Percentiles rank a stretch among this genome's conserved stretches.
phyloP scores from a whole-genome alignment of 2,888 invertebrate genomes.

The Lissocephala sabroskyi region DNA sequence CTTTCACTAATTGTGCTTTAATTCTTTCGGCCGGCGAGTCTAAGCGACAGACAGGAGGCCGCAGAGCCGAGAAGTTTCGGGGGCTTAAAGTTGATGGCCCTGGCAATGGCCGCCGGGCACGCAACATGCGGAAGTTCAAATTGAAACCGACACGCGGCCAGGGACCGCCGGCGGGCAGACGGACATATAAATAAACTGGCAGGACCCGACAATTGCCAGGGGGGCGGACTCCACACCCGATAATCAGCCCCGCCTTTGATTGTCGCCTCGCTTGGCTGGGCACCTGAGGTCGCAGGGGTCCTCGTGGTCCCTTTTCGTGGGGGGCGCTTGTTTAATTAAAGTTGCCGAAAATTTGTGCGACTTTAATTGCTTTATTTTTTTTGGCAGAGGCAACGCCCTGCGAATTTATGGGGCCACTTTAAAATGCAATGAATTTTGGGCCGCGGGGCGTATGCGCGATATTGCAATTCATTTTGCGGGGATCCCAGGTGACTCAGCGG shows the following conservation, averaged over 20 bases:
- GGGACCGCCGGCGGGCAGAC: not conserved
- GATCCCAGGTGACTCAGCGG: too few relatives aligned
- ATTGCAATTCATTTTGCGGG: not conserved
- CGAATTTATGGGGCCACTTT: too few relatives aligned
- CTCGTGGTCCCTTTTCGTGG: too few relatives aligned
- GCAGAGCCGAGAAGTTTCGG: too few relatives aligned
- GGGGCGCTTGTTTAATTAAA: slow-evolving; percentile 62
- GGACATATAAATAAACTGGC: not conserved
- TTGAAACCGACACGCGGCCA: not conserved
- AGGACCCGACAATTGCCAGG: not conserved
- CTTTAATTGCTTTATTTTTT: too few relatives aligned
- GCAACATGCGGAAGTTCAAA: slow-evolving; percentile 2
- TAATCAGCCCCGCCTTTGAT: not conserved
- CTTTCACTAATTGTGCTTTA: slow-evolving; percentile 60
- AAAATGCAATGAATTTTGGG: too few relatives aligned
- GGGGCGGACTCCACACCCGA: not conserved
- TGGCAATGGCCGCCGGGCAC: slow-evolving; percentile 19
- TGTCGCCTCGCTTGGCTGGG: not conserved
- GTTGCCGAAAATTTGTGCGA: slow-evolving; percentile 41
- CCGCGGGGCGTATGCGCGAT: slow-evolving; percentile 31
- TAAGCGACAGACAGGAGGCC: too few relatives aligned
- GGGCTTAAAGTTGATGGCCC: slow-evolving; percentile 5
- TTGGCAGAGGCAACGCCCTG: too few relatives aligned
- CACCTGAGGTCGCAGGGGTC: too few relatives aligned
- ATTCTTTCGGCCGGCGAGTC: slow-evolving; percentile 15